Base-by-base conservation (phyloP, 1,140 invertebrate genomes). In the Camponotus floridanus region DNA sequence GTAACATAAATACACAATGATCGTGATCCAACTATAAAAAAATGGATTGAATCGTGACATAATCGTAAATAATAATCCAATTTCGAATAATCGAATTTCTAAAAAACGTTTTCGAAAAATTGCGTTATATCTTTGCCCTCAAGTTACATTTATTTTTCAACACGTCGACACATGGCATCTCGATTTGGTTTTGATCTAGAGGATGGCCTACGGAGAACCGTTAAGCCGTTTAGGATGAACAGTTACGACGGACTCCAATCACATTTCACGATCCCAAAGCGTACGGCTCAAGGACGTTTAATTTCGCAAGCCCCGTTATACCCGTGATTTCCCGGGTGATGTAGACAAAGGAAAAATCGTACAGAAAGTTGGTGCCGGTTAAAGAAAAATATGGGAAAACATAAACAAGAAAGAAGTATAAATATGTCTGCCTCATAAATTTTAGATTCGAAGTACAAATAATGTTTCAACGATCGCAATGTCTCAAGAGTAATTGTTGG, bases 291-390 rank as follows among this genome's bases (percentile, higher is more conserved):
- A 70, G 71, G 78, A 76, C 64, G 61, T 83, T 88, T 86, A 88
- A 88, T 86, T 86, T 36, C 45, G n/a, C 33, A 11, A 21, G 15
- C 31, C 31, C 76, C 87, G 64, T 86, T 86, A 88, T 86, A 57
- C 42, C n/a, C 57, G 55, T 86, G 85, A 88, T 86, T 88, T 88
- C 78, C 78, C 76, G 87, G 48, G 70, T 85, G 87, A 88, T 88
- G 61, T 62, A 70, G 51, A 86, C 45, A 55, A 15, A n/a, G 26
- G 62, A 81, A 71, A 86, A 83, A 71, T 73, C 57, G 42, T 5
- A 15, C 26, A 13, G 31, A 61, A 64, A 59, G 48, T 33, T 55
- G 26, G 15, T 57, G 39, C 13, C 51, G n/a, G 15, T 67, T 76
- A 73, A 79, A 78, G 48, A 68, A 59, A 62, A 55, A 33, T 39